phyloP scores from a whole-genome alignment of 2,113 vertebrate genomes.

The Gopherus evgoodei region DNA sequence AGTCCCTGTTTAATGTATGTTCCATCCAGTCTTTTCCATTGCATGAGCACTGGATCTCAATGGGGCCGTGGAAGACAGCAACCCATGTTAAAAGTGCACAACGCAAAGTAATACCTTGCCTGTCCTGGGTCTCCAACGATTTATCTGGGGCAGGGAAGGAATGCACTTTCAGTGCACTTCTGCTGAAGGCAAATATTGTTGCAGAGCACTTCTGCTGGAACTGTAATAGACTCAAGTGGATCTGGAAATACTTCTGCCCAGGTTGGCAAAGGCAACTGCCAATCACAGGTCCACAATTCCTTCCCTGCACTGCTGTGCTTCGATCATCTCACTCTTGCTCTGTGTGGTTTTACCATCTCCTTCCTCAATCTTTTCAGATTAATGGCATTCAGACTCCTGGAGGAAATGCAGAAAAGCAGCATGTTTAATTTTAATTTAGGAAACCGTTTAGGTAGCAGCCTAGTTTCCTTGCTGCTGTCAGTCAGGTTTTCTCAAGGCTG shows the following conservation, averaged over 20 bases:
- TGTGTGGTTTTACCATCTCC: constrained; percentile 33
- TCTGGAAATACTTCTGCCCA: neutral
- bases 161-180: neutral
- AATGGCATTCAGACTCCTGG: constrained; percentile 65
- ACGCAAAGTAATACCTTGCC: neutral
- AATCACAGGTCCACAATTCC: constrained; percentile 13
- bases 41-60: neutral
- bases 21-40: neutral
- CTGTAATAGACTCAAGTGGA: rapidly evolving
- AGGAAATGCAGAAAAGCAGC: constrained; percentile 77
- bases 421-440: constrained; percentile 83
- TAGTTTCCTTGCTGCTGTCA: constrained; percentile 81
- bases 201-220: neutral
- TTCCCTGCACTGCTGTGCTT: neutral
- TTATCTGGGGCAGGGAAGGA: neutral
- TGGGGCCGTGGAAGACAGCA: neutral
- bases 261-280: constrained; percentile 37
- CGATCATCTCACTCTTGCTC: constrained; percentile 28
- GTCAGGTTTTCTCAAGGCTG: constrained; percentile 86
- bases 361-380: constrained; percentile 67
- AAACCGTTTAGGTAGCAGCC: constrained; percentile 79
- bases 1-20: neutral
- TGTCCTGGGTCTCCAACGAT: neutral
- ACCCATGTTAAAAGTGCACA: neutral
- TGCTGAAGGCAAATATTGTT: rapidly evolving